Conservation (phyloP, 2,888 invertebrate species). For the Coelogynopora nodosa region DNA sequence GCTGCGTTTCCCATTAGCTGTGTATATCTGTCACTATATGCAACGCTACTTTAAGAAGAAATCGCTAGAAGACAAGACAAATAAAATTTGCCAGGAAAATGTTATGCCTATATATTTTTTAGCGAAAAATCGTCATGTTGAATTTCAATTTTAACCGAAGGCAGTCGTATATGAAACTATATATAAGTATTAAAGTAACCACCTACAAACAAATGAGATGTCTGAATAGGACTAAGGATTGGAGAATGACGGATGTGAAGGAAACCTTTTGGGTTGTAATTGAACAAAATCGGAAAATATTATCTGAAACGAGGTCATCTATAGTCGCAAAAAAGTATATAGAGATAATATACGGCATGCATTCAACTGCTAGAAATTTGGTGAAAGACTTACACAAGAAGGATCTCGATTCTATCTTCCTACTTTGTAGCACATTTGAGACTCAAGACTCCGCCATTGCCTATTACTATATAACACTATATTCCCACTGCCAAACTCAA, state of each 20-base stretch:
- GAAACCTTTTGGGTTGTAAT: neutral
- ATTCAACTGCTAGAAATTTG: neutral
- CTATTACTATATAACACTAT: too few relatives aligned
- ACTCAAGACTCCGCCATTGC: too few relatives aligned
- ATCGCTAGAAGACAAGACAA: neutral
- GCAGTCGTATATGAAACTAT: neutral
- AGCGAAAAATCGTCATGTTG: neutral
- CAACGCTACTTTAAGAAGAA: neutral
- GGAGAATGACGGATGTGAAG: neutral
- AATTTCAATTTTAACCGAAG: neutral
- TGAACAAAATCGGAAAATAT: neutral
- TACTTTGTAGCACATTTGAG: too few relatives aligned
- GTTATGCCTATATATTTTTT: too few relatives aligned
- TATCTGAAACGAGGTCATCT: slow-evolving; percentile 7
- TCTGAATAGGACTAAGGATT: neutral
- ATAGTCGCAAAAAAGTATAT: neutral
- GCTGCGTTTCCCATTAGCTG: neutral
- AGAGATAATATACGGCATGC: neutral
- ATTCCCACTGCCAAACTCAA: neutral
- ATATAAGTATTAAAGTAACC: neutral
- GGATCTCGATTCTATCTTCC: too few relatives aligned
- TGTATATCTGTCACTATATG: too few relatives aligned
- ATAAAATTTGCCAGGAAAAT: neutral
- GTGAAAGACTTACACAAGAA: too few relatives aligned
- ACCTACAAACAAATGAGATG: too few relatives aligned